Conservation (phyloP, 2,797 vertebrate species). For the Taeniopygia guttata region DNA sequence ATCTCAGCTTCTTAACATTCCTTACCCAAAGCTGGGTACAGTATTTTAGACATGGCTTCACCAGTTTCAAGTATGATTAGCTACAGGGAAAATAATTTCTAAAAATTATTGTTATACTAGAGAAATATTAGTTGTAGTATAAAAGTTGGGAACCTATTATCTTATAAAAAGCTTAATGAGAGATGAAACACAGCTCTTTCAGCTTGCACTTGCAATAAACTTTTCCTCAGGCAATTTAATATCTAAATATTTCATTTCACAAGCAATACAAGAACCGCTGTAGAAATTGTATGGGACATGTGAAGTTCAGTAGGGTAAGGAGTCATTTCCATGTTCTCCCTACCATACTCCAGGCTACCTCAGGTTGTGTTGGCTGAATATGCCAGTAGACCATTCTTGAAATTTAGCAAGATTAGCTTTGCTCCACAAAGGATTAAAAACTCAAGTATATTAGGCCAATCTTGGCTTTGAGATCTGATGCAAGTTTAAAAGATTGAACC, state of each 20-base stretch:
- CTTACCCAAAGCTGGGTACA: background rate
- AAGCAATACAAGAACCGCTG: background rate
- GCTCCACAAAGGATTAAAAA: background rate
- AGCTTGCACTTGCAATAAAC: background rate
- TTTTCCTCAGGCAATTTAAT: fast-evolving
- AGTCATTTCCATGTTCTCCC: background rate
- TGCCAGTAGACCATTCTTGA: background rate
- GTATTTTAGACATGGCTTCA: background rate
- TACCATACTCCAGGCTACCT: background rate
- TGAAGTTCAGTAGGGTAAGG: background rate
- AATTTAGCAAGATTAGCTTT: background rate
- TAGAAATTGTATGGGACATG: fast-evolving
- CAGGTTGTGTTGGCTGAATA: background rate
- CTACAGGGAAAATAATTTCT: background rate
- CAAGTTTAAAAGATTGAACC: background rate
- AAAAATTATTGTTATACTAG: background rate
- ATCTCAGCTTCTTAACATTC: background rate
- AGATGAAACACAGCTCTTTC: background rate
- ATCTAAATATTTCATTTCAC: background rate
- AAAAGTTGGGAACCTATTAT: background rate
- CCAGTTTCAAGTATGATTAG: background rate
- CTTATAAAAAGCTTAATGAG: background rate
- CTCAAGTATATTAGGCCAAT: background rate
- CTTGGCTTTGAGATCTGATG: background rate
- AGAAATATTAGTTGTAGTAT: background rate